These are phyloP conservation scores for Pectinophora gossypiella DNA, from an alignment of 1,140 invertebrate species.

Conservation along the genomic window DNA sequence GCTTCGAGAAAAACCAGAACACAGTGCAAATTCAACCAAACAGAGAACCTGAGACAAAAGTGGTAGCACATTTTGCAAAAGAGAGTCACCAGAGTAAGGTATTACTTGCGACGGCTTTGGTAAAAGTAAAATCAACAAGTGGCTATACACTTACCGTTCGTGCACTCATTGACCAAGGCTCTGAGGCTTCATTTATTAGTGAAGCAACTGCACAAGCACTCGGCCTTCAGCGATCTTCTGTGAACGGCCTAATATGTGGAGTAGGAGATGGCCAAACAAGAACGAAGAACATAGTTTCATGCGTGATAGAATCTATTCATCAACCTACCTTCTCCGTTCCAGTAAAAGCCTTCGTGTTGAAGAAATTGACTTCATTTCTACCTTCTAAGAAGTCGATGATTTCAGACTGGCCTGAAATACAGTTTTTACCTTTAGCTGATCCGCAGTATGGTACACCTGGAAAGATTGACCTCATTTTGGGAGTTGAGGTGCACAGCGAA, in stretches of 20 bases:
- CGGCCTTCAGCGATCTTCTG: slow-evolving; percentile 9
- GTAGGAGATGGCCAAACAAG: background rate
- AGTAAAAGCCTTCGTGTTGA: slow-evolving; percentile 15
- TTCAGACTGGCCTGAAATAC: slow-evolving; percentile 4
- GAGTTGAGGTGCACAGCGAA: slow-evolving; percentile 7
- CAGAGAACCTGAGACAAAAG: background rate
- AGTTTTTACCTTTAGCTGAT: slow-evolving; percentile 12
- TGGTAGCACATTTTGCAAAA: background rate
- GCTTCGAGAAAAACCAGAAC: too few species aligned
- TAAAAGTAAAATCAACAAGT: slow-evolving; percentile 4
- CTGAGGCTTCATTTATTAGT: slow-evolving; percentile 18
- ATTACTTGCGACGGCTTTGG: slow-evolving; percentile 7
- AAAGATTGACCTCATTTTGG: slow-evolving; percentile 11
- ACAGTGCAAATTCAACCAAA: background rate
- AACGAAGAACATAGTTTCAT: slow-evolving; percentile 8
- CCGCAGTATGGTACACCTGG: slow-evolving; percentile 9
- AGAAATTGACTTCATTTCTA: slow-evolving; percentile 10
- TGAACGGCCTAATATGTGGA: slow-evolving; percentile 5
- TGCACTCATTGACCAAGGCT: slow-evolving; percentile 15
- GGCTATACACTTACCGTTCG: background rate
- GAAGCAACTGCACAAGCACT: slow-evolving; percentile 17
- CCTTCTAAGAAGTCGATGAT: slow-evolving; percentile 1
- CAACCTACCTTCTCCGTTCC: slow-evolving; percentile 5
- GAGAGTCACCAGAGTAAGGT: background rate
- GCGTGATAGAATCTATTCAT: slow-evolving; percentile 9